Conservation (phyloP, 2,113 vertebrate genomes). For the Nesoenas mayeri region DNA sequence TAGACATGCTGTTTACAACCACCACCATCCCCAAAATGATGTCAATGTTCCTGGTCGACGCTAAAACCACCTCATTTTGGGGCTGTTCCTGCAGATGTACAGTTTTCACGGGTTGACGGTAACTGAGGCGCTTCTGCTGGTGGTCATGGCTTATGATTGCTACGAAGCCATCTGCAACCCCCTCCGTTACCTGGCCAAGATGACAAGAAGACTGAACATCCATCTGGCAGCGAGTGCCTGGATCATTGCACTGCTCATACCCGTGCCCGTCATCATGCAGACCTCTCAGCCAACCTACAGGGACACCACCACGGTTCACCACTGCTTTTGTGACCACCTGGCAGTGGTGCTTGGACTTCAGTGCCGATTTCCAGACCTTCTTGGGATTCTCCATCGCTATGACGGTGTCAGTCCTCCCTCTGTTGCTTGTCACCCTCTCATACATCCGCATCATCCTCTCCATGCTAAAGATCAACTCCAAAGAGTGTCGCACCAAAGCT, state of each 20-base stretch:
- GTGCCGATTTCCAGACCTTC: constrained; percentile 3
- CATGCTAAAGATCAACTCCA: neutral
- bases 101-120: neutral
- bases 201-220: constrained; percentile 10
- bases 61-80: neutral
- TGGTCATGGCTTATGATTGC: constrained; percentile 41
- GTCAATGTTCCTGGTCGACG: neutral
- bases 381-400: constrained; percentile 19
- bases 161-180: constrained; percentile 33
- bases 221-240: neutral
- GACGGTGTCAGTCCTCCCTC: neutral
- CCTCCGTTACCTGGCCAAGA: neutral
- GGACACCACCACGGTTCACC: neutral
- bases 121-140: constrained; percentile 27
- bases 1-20: neutral
- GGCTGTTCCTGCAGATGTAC: constrained; percentile 54
- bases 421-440: neutral
- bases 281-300: neutral
- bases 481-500: neutral
- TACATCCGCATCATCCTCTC: neutral
- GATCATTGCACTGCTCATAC: neutral
- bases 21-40: constrained; percentile 49
- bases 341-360: neutral
- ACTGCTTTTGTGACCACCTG: constrained; percentile 43
- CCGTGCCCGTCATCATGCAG: neutral